phyloP scores from a whole-genome alignment of 2,888 invertebrate genomes.

The Synanthedon vespiformis region DNA sequence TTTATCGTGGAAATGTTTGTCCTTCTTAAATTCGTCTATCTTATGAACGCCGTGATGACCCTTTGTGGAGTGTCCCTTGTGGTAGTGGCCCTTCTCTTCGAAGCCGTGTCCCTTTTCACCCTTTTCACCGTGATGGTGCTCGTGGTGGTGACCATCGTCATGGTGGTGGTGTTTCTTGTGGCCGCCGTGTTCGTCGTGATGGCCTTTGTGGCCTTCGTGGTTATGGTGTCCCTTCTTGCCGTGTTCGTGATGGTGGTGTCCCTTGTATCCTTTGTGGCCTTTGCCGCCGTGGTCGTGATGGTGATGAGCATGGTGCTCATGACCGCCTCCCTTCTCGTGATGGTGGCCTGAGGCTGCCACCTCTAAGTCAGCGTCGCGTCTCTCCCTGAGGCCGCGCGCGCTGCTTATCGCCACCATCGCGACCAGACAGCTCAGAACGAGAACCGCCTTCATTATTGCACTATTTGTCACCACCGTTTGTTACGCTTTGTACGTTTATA shows the following conservation, averaged over 20 bases:
- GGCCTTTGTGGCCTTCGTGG: slow-evolving; percentile 73
- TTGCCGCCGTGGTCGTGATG: slow-evolving; percentile 75
- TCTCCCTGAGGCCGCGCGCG: slow-evolving; percentile 49
- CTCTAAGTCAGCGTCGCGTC: slow-evolving; percentile 62
- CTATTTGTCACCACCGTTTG: slow-evolving; percentile 22
- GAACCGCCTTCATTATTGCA: slow-evolving; percentile 43
- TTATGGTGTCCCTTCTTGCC: slow-evolving; percentile 80
- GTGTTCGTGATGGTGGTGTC: slow-evolving; percentile 75
- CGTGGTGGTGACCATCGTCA: slow-evolving; percentile 73
- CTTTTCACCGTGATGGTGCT: slow-evolving; percentile 74
- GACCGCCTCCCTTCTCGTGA: slow-evolving; percentile 70
- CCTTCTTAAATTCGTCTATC: slow-evolving; percentile 85
- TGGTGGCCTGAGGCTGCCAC: slow-evolving; percentile 52
- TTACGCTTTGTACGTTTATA: slow-evolving; percentile 35
- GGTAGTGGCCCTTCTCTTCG: slow-evolving; percentile 75
- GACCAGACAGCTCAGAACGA: slow-evolving; percentile 34
- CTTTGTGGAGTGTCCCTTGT: slow-evolving; percentile 86
- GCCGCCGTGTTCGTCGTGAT: slow-evolving; percentile 71
- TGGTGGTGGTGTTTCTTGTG: slow-evolving; percentile 75
- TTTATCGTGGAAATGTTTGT: slow-evolving; percentile 87
- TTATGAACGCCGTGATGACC: slow-evolving; percentile 88
- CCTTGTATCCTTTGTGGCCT: slow-evolving; percentile 77
- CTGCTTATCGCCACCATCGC: slow-evolving; percentile 53
- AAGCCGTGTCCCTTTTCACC: slow-evolving; percentile 72
- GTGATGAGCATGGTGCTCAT: slow-evolving; percentile 73